Conservation (phyloP, 2,797 vertebrate species). For the Podarcis lilfordi region DNA sequence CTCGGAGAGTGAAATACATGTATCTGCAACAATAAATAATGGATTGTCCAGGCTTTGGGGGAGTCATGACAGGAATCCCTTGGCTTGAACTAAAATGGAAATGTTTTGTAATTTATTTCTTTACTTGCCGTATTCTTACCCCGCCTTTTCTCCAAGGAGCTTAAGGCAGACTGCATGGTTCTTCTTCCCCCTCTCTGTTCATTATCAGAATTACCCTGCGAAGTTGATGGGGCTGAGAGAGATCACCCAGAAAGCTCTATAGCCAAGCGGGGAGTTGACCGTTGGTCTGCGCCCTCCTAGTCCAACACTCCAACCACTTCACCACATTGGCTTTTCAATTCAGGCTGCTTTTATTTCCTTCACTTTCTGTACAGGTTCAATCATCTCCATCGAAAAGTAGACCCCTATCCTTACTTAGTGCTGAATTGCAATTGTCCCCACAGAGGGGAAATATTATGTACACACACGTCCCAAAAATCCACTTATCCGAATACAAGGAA, state of each 20-base stretch:
- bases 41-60: too few relatives aligned
- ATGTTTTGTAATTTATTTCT: too few relatives aligned
- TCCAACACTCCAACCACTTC: not conserved
- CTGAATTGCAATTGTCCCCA: too few relatives aligned
- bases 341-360: not conserved
- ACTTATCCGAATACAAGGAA: too few relatives aligned
- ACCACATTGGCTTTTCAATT: not conserved
- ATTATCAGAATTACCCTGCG: not conserved
- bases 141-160: not conserved
- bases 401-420: too few relatives aligned
- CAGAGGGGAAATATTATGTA: too few relatives aligned
- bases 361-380: not conserved
- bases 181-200: not conserved
- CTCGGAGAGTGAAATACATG: too few relatives aligned
- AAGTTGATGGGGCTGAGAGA: not conserved
- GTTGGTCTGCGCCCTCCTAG: not conserved
- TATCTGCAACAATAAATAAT: too few relatives aligned
- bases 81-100: not conserved
- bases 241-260: too few relatives aligned
- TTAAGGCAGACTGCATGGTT: not conserved
- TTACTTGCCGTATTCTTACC: not conserved
- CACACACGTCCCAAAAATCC: too few relatives aligned
- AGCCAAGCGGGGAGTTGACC: too few relatives aligned
- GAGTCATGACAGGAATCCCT: too few relatives aligned
- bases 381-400: not conserved